Percentiles rank a stretch among this genome's conserved stretches.
Conservation (phyloP, 2,797 vertebrate genomes). For the Forpus xanthops region DNA sequence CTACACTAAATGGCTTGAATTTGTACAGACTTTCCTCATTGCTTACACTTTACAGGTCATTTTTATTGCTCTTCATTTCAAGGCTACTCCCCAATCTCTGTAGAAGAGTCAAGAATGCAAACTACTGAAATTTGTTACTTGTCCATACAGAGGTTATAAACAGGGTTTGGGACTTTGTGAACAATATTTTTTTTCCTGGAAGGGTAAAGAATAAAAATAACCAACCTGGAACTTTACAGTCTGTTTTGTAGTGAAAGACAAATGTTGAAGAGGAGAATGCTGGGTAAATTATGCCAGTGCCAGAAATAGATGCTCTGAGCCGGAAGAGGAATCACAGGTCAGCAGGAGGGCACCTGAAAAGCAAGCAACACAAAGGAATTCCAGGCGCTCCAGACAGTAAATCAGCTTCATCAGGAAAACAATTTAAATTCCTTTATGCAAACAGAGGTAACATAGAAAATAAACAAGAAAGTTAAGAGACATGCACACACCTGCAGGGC, state of each 20-base stretch:
- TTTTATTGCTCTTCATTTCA: not conserved
- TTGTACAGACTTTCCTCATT: not conserved
- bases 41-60: not conserved
- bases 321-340: not conserved
- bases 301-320: not conserved
- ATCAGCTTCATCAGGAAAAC: not conserved
- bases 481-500: not conserved
- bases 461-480: not conserved
- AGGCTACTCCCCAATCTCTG: not conserved
- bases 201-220: not conserved
- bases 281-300: not conserved
- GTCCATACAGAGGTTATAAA: not conserved
- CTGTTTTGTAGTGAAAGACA: not conserved
- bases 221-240: not conserved
- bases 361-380: not conserved
- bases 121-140: not conserved
- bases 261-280: not conserved
- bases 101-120: not conserved
- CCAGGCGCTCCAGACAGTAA: not conserved
- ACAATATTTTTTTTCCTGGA: not conserved
- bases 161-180: not conserved
- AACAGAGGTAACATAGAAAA: not conserved
- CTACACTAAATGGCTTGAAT: not conserved
- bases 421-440: not conserved
- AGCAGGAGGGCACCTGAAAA: not conserved